These are phyloP conservation scores for Papilio polytes DNA, from an alignment of 1,140 invertebrate genomes.

Conservation along the genomic window DNA sequence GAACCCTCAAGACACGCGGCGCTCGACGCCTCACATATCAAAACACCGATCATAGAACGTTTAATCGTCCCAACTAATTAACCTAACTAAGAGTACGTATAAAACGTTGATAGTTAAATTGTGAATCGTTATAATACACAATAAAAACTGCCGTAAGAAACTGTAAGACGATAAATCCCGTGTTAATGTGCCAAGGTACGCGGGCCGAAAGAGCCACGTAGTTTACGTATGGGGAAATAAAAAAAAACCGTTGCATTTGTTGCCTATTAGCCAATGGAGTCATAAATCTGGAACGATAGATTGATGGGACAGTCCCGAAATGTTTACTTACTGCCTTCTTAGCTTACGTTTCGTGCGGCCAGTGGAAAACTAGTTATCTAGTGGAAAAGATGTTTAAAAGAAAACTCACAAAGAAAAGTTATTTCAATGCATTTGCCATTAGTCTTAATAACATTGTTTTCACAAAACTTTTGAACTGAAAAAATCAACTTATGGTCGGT, in stretches of 20 bases:
- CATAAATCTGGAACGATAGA: constrained; percentile 15
- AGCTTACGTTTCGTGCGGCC: not conserved
- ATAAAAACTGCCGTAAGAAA: constrained; percentile 63
- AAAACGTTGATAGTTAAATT: constrained; percentile 67
- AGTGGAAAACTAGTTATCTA: not conserved
- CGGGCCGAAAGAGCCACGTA: not conserved
- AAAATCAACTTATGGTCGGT: no score
- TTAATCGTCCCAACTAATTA: constrained; percentile 74
- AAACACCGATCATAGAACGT: constrained; percentile 50
- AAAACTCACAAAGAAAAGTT: not conserved
- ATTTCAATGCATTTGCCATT: no score
- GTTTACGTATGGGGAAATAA: not conserved
- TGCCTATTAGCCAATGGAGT: constrained; percentile 1
- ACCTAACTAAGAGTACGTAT: constrained; percentile 61
- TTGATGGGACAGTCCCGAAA: constrained; percentile 8
- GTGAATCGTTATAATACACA: constrained; percentile 69
- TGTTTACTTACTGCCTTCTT: not conserved
- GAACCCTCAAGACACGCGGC: constrained; percentile 44
- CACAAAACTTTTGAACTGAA: no score
- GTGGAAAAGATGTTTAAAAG: not conserved
- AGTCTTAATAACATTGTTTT: no score
- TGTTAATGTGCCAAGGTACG: constrained; percentile 54
- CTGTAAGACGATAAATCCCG: constrained; percentile 67
- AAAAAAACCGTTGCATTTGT: constrained; percentile 3
- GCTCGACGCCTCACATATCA: constrained; percentile 43